Base-by-base conservation (phyloP, 2,888 invertebrate genomes). In the Limenitis camilla region DNA sequence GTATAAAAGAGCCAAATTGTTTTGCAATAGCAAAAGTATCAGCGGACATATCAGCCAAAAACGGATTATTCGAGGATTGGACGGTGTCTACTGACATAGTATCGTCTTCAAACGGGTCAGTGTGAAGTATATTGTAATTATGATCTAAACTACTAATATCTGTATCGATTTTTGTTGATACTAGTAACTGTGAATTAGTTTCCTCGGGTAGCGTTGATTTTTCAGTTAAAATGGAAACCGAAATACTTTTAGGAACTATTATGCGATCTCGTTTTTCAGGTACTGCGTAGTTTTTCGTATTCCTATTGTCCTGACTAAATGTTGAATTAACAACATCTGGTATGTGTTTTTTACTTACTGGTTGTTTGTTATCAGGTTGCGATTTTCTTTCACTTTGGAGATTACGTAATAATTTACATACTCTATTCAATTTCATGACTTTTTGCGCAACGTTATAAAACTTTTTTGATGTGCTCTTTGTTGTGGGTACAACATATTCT, bases 281-380 rank as follows among this genome's bases (percentile, higher is more conserved):
- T 52, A 71, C 55, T 38, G 68, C 57, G 53, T 72, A 78, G 5
- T 71, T 61, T 59, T 72, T 77, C 19, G 61, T 40, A 46, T 69
- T 71, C 1, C 62, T 58, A 33, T 71, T 72, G 1, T 63, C 58
- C 31, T 86, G 86, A 45, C 59, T 71, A 10, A 83, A 70, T 3
- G 87, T 87, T 27, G 88, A 88, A 66, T 88, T 87, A 1, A 88
- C 81, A 50, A 88, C 74, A 59, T 88, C 88, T 10, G 88, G 88
- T 50, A 88, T 80, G 38, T 71, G 72, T 66, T 73, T 71, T 58
- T 76, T 71, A 52, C 58, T 71, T 63, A 63, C 72, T 4, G 64
- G 40, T 19, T 47, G 30, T 41, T 43, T 56, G 29, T 33, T 52
- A 33, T 44, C 49, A 43, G 48, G 53, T 8, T 48, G 36, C 31